Conservation (phyloP, 2,888 invertebrate species). For the Kuschelorhynchus macadamiae region DNA sequence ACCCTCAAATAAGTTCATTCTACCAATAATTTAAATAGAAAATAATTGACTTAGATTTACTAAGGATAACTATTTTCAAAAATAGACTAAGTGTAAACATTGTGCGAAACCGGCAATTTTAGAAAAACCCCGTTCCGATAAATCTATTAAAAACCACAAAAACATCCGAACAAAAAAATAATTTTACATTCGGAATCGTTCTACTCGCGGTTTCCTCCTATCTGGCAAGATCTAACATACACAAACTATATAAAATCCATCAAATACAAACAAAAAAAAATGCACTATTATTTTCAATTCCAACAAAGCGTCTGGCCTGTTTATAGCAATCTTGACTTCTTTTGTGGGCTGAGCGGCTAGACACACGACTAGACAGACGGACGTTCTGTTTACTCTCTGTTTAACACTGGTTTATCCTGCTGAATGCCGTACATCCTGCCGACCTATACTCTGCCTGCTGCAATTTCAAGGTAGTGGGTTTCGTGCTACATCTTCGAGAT, state of each 20-base stretch:
- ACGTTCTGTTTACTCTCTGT: conserved; percentile 2
- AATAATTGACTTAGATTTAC: too few relatives aligned
- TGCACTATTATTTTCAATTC: too few relatives aligned
- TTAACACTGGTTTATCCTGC: conserved; percentile 21
- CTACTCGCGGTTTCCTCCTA: conserved; percentile 17
- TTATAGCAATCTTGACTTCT: conserved; percentile 1
- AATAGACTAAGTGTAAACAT: too few relatives aligned
- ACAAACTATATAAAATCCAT: conserved; percentile 9
- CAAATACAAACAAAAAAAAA: too few relatives aligned
- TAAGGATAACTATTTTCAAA: too few relatives aligned
- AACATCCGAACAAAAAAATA: too few relatives aligned
- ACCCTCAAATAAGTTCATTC: too few relatives aligned
- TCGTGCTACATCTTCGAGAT: conserved; percentile 12
- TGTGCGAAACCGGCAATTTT: too few relatives aligned
- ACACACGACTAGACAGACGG: conserved; percentile 23
- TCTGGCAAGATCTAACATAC: conserved; percentile 20
- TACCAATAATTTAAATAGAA: too few relatives aligned
- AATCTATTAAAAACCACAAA: too few relatives aligned
- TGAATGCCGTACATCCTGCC: conserved; percentile 20
- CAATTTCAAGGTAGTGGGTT: conserved; percentile 36
- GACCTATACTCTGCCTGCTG: conserved; percentile 29
- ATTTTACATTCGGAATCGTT: conserved; percentile 4
- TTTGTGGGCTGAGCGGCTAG: conserved; percentile 18
- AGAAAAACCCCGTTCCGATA: too few relatives aligned
- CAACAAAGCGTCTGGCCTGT: conserved; percentile 4